Base-by-base conservation (phyloP, 2,888 invertebrate species). In the Panopea generosa region DNA sequence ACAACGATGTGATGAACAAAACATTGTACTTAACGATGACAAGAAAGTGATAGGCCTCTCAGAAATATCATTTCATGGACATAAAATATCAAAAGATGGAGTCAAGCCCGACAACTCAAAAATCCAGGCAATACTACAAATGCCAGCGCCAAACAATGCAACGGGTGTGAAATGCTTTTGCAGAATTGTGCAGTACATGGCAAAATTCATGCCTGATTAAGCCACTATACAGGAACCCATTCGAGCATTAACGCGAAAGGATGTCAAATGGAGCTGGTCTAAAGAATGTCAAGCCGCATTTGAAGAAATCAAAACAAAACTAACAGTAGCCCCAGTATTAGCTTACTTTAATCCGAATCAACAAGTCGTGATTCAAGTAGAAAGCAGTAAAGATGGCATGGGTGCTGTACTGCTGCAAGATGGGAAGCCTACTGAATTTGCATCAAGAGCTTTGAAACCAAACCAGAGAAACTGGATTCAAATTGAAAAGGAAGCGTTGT, bases 391-490 rank as follows among this genome's bases (percentile, higher is more conserved):
- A 27, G 60, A 71, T 62, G 82, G 74, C 20, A 18, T 84, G 20
- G 80, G 77, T 11, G 71, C 73, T 20, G 80, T 78, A 1, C 61
- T 84, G 26, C 57, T 81, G 4, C 83, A 85, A 49, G 67, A 82
- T 9, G 77, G 80, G 2, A 57, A 63, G 22, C 81, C 83, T 0
- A 52, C 78, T 2, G 77, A 83, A 59, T 83, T 67, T 52, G 82
- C 84, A 6, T 82, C 76, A 18, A 40, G 82, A 6, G 57, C 76
- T 7, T 56, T 86, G 20, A 73, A 67, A 22, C 16, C 49, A 11
- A 61, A 78, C 11, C 76, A 84, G 60, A 45, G 62, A 27, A 78
- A 78, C 18, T 86, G 80, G 84, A 80, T 83, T 6, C 83, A 84
- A 18, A 83, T 78, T n/a, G 84, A 84, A 59, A 82, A 83, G 40